Conservation (phyloP, 2,888 invertebrate genomes). For the Agriotes lineatus region DNA sequence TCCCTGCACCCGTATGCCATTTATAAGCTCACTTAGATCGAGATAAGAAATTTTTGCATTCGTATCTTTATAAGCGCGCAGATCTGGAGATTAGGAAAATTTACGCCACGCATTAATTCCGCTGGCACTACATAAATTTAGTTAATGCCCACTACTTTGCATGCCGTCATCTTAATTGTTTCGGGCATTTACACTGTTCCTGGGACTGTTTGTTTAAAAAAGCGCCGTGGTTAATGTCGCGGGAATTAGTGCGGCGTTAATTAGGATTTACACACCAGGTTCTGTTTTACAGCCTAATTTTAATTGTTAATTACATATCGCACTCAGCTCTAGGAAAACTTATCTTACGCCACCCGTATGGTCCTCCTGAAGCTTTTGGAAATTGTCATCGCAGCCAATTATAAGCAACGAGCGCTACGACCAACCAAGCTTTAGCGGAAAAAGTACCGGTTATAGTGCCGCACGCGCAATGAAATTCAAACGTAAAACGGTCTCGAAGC, state of each 20-base stretch:
- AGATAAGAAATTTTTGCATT: conserved; percentile 1
- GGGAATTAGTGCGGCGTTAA: too few relatives aligned
- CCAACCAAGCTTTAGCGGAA: too few relatives aligned
- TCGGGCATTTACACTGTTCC: neutral
- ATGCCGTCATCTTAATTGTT: neutral
- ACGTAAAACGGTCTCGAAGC: conserved; percentile 32
- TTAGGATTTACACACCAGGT: too few relatives aligned
- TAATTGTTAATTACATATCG: too few relatives aligned
- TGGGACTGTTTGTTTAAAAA: neutral
- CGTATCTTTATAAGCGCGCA: neutral
- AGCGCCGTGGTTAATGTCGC: too few relatives aligned
- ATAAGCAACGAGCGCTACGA: too few relatives aligned
- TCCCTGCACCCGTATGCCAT: neutral
- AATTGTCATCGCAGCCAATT: too few relatives aligned
- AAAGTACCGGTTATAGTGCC: conserved; percentile 6
- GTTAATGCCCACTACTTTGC: neutral
- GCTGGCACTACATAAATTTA: conserved; percentile 5
- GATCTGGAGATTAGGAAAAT: conserved; percentile 5
- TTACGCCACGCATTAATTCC: neutral
- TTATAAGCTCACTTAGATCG: conserved; percentile 3
- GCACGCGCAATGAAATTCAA: conserved; percentile 28
- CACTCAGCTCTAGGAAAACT: too few relatives aligned
- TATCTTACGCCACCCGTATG: too few relatives aligned
- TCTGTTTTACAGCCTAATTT: too few relatives aligned
- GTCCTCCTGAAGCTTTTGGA: too few relatives aligned